Evolutionary conservation across 30 jellyfish, hydroid and myxozoan genomes (phyloP).

Genomic region (Nemopilema nomurai): DNA sequence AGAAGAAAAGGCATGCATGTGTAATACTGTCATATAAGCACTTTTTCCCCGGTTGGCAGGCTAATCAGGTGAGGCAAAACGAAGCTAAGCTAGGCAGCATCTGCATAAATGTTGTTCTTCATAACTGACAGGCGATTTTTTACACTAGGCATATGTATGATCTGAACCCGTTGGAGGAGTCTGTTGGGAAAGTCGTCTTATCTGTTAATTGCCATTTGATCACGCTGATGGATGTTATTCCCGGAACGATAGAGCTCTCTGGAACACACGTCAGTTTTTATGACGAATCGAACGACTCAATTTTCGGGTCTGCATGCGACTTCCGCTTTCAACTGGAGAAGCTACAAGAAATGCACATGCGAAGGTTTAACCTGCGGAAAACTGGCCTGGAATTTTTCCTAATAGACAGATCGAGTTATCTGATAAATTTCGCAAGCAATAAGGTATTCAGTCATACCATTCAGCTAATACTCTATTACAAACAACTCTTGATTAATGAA

Average conservation of each 20-base stretch:
- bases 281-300: slow-evolving; percentile 77
- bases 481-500: too few relatives aligned
- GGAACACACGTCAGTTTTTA: slow-evolving; percentile 75
- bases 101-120: not conserved
- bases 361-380: slow-evolving; percentile 81
- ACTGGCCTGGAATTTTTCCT: slow-evolving; percentile 88
- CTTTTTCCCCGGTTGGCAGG: too few relatives aligned
- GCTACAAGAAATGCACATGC: slow-evolving; percentile 83
- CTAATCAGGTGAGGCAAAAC: too few relatives aligned
- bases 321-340: slow-evolving; percentile 82
- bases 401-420: slow-evolving; percentile 81
- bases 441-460: slow-evolving; percentile 77
- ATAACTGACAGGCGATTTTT: too few relatives aligned
- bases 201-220: slow-evolving; percentile 62
- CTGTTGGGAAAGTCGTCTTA: slow-evolving; percentile 49
- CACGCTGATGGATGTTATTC: slow-evolving; percentile 82
- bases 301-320: slow-evolving; percentile 77
- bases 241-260: slow-evolving; percentile 81
- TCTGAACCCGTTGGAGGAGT: slow-evolving; percentile 53
- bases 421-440: slow-evolving; percentile 57
- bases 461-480: not conserved
- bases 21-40: too few relatives aligned
- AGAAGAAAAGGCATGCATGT: too few relatives aligned
- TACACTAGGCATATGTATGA: slow-evolving; percentile 85
- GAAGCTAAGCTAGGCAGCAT: not conserved